A percentile compares a stretch with the other conserved stretches of the same genome.
These are phyloP conservation scores for Dipodomys spectabilis DNA, from an alignment of 2,113 vertebrate genomes.

Conservation along the genomic window DNA sequence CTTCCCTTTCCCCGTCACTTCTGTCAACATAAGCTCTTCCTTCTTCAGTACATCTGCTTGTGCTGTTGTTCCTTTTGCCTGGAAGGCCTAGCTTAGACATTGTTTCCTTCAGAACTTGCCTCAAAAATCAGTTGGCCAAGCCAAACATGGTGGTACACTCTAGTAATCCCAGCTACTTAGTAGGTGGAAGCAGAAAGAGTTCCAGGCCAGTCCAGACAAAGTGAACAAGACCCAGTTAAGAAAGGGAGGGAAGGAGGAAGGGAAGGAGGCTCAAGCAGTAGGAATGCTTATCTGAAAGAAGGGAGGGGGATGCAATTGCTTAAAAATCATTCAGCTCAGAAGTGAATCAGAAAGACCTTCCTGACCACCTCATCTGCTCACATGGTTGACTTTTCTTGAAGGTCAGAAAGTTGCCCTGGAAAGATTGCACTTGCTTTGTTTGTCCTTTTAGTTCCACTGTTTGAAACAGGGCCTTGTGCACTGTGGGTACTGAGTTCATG, in stretches of 20 bases:
- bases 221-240: no score
- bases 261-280: no score
- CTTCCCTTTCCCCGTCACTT: background rate
- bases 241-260: no score
- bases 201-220: no score
- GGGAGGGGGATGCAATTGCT: no score
- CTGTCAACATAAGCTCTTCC: background rate
- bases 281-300: no score
- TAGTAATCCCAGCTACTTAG: no score
- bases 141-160: no score
- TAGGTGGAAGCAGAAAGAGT: no score
- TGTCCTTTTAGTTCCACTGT: background rate
- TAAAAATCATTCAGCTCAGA: background rate
- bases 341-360: background rate
- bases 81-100: background rate
- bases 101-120: background rate
- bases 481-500: background rate
- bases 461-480: background rate
- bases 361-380: background rate
- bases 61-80: background rate
- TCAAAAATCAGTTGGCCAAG: background rate
- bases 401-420: background rate
- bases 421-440: background rate
- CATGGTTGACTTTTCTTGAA: background rate
- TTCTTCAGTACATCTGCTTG: background rate